A percentile compares a stretch with the other conserved stretches of the same genome.
Evolutionary conservation across 2,888 invertebrate genomes (phyloP).

Genomic region (Stenurella melanura): DNA sequence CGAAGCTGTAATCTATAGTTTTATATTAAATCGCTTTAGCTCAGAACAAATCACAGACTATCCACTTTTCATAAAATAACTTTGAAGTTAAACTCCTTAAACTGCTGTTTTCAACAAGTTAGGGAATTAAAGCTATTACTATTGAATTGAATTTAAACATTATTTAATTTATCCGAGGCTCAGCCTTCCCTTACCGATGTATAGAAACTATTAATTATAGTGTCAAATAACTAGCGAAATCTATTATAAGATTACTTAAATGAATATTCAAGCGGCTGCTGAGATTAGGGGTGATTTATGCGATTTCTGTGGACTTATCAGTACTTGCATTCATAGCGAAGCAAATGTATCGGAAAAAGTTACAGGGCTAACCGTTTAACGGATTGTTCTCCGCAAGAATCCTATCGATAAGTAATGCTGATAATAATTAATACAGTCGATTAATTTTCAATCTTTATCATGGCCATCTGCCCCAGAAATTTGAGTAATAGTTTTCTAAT

Average conservation of each 20-base stretch:
- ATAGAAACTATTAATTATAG: neutral
- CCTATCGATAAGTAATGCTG: no score
- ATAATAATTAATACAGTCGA: no score
- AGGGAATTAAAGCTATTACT: neutral
- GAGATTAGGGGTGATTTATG: neutral
- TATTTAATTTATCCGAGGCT: neutral
- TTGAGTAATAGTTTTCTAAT: no score
- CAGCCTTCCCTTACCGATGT: neutral
- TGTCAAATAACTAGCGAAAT: neutral
- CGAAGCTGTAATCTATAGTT: neutral
- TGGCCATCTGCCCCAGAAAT: no score
- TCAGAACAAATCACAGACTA: neutral
- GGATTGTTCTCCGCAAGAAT: neutral
- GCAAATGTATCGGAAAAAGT: neutral
- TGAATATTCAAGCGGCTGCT: neutral
- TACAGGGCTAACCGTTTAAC: neutral
- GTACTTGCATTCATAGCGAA: neutral
- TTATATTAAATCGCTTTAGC: neutral
- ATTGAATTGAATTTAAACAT: neutral
- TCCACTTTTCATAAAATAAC: neutral
- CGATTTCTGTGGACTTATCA: neutral
- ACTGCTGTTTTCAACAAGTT: neutral
- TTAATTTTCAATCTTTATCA: no score
- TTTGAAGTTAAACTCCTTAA: neutral
- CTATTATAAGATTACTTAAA: neutral